Conservation (phyloP, 2,888 invertebrate genomes). For the Cheilosia pagana region DNA sequence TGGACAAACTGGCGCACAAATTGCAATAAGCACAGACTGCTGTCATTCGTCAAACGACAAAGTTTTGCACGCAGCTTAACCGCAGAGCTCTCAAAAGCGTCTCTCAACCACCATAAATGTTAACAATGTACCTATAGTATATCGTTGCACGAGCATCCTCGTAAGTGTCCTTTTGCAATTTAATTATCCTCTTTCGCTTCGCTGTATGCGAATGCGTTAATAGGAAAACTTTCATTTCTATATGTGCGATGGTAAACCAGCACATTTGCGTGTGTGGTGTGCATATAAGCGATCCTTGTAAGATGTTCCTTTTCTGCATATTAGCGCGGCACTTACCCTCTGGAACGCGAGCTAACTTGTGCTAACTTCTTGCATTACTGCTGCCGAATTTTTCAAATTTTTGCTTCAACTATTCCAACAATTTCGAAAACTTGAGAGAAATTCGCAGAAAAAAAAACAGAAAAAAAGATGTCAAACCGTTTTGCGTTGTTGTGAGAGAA, state of each 20-base stretch:
- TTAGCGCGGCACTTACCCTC: constrained; percentile 32
- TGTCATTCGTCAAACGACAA: constrained; percentile 48
- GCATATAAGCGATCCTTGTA: constrained; percentile 41
- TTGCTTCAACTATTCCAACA: constrained; percentile 22
- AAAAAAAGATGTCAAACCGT: constrained; percentile 9
- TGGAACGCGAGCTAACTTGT: constrained; percentile 21
- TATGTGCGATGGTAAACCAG: not conserved
- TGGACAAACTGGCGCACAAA: constrained; percentile 50
- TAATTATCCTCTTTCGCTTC: constrained; percentile 49
- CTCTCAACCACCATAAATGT: constrained; percentile 32
- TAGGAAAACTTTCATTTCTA: constrained; percentile 29
- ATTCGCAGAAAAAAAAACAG: not conserved
- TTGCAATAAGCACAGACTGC: constrained; percentile 39
- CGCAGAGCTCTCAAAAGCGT: constrained; percentile 2
- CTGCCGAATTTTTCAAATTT: constrained; percentile 52
- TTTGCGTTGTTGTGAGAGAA: constrained; percentile 18
- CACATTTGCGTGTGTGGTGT: not conserved
- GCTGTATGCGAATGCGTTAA: constrained; percentile 44
- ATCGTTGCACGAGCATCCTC: constrained; percentile 8
- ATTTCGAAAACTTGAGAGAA: constrained; percentile 26
- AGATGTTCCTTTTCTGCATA: constrained; percentile 26
- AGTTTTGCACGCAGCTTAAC: constrained; percentile 37
- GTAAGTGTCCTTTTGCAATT: constrained; percentile 66
- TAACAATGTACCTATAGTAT: constrained; percentile 37
- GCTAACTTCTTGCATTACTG: constrained; percentile 49